Base-by-base conservation (phyloP, 2,797 vertebrate species). In the Clarias pachynema region DNA sequence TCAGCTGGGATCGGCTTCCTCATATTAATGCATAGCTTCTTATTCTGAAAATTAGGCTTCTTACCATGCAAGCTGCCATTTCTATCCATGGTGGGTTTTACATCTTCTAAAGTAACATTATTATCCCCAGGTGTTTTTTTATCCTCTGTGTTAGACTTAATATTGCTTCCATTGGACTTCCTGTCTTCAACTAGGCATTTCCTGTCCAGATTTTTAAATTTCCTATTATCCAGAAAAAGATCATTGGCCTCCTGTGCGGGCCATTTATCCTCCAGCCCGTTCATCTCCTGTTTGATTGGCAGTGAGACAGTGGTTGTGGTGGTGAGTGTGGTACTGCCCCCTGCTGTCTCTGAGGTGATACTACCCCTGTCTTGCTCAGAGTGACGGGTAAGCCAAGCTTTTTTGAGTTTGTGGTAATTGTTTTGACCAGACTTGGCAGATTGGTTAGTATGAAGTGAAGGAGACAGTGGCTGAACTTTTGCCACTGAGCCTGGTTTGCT, bases 331-430 rank as follows among this genome's bases (percentile, higher is more conserved):
- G 79, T 62, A 78, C 59, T 85, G 37, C 63, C 79, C 56, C 85
- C 86, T 88, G 57, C 34, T 62, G 73, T 63, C 82, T 89, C 83
- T 70, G 82, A 85, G 69, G 24, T 68, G 6, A 26, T n/a, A 65
- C 73, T 85, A 29, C 57, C 72, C 73, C 96, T 96, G 93, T 99
- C 98, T 94, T 99, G 98, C 92, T 99, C 98, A 0, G 98, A 99
- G 91, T 99, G 98, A 37, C 98, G 96, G 0, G 97, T 99, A 89
- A 99, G 93, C 98, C 98, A 99, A 90, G 98, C 98, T 92, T 99
- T 99, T 95, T 99, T 99, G 88, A 99, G 95, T 91, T 99, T 99
- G 94, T 99, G 98, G 93, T 97, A 98, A 94, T 99, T 99, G 81
- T 94, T 96, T 88, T 97, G 96, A 93, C 93, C 95, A 5, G 93